Conservation (phyloP, 2,113 vertebrate species). For the Eublepharis macularius region DNA sequence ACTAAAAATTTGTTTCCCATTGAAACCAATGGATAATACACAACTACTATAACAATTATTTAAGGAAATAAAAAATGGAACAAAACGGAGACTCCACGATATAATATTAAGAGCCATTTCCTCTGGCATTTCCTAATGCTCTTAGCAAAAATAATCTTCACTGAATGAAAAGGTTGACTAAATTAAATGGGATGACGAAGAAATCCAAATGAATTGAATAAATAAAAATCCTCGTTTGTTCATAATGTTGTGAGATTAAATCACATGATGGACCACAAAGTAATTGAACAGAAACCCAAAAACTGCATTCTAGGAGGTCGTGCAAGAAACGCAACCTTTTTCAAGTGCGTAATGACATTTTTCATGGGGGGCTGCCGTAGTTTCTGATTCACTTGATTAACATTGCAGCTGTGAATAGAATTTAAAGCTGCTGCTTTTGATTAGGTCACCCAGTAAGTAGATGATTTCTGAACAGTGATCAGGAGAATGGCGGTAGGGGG, state of each 20-base stretch:
- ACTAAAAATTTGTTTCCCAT: no score
- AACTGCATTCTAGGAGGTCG: background rate
- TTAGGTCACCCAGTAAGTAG: background rate
- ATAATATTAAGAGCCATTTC: background rate
- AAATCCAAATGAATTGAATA: background rate
- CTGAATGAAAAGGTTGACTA: background rate
- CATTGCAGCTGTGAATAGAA: background rate
- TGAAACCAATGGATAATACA: no score
- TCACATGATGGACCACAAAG: background rate
- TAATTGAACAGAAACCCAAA: background rate
- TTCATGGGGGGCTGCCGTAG: background rate
- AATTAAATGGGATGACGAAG: background rate
- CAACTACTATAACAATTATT: no score
- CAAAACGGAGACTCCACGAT: background rate
- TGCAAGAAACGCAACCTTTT: background rate
- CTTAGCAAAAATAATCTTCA: background rate
- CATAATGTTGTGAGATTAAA: background rate
- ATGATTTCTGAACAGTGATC: background rate
- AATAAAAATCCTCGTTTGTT: background rate
- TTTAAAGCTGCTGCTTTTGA: background rate
- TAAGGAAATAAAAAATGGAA: no score
- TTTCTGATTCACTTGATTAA: background rate
- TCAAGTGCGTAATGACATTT: background rate
- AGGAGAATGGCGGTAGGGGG: background rate
- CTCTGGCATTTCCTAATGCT: background rate